These are phyloP conservation scores for Drosophila malerkotliana DNA, from an alignment of 1,140 invertebrate genomes.

Conservation along the genomic window DNA sequence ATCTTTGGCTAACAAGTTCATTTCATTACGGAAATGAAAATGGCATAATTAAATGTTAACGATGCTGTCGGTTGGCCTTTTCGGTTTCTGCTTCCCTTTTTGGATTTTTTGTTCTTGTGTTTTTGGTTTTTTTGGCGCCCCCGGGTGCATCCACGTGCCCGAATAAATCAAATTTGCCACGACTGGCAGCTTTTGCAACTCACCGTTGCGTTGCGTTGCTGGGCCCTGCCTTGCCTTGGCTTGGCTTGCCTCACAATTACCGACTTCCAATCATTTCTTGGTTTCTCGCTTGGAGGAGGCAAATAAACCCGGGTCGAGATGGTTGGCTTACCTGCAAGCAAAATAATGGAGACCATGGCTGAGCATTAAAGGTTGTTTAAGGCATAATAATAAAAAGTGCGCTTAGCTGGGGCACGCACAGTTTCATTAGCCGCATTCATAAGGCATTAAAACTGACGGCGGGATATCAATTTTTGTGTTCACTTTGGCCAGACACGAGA, in stretches of 20 bases:
- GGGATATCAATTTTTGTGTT: constrained; percentile 64
- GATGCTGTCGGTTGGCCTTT: constrained; percentile 39
- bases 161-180: constrained; percentile 53
- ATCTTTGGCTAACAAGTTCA: constrained; percentile 62
- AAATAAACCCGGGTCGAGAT: constrained; percentile 15
- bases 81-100: constrained; percentile 9
- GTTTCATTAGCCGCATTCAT: constrained; percentile 72
- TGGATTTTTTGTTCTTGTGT: background rate
- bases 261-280: constrained; percentile 2
- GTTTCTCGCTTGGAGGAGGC: background rate
- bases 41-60: constrained; percentile 78
- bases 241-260: constrained; percentile 19
- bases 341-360: constrained; percentile 30
- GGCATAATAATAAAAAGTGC: constrained; percentile 53
- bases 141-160: constrained; percentile 52
- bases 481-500: constrained; percentile 36
- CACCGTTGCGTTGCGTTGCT: constrained; percentile 14
- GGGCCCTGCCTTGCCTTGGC: background rate
- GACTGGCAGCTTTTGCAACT: constrained; percentile 45
- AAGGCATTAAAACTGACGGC: constrained; percentile 65
- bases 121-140: constrained; percentile 14
- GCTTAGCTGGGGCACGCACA: constrained; percentile 41
- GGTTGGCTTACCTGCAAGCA: constrained; percentile 56
- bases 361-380: constrained; percentile 67
- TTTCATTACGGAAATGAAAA: constrained; percentile 68